A percentile compares a stretch with the other conserved stretches of the same genome.
Evolutionary conservation across 2,888 invertebrate genomes (phyloP).

Genomic region (Pegoplata infirma): DNA sequence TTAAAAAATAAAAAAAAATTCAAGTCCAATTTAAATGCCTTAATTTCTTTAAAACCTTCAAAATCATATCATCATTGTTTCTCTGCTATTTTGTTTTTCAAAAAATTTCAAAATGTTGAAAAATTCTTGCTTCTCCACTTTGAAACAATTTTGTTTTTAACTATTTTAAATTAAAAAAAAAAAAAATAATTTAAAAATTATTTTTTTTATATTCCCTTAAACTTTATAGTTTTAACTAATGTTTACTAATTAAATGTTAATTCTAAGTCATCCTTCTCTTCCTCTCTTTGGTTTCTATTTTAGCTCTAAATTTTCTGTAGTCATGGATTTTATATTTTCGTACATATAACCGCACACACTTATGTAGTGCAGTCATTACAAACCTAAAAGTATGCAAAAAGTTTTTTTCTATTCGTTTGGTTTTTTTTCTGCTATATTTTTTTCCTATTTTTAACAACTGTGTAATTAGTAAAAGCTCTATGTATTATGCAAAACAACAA

Average conservation of each 20-base stretch:
- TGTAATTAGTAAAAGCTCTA: conserved; percentile 55
- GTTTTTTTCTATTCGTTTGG: conserved; percentile 11
- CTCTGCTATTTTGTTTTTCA: too few species aligned
- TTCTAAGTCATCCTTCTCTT: conserved; percentile 55
- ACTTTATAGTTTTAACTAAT: conserved; percentile 55
- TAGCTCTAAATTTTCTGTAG: conserved; percentile 4
- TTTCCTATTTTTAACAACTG: conserved; percentile 53
- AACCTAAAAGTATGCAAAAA: conserved; percentile 52
- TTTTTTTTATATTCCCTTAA: too few species aligned
- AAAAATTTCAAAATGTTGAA: too few species aligned
- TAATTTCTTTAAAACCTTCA: too few species aligned
- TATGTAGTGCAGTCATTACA: conserved; percentile 31
- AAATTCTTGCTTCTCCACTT: too few species aligned
- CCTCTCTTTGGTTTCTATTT: background rate
- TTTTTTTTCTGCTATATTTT: conserved; percentile 6
- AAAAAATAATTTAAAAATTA: background rate
- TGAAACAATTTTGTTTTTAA: too few species aligned
- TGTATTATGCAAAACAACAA: conserved; percentile 49
- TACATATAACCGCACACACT: too few species aligned
- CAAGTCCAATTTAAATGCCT: too few species aligned
- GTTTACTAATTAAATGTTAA: conserved; percentile 62
- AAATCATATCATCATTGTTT: too few species aligned
- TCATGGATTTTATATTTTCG: conserved; percentile 32
- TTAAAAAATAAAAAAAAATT: too few species aligned
- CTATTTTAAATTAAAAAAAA: too few species aligned